These are phyloP conservation scores for Mimas tiliae DNA, from an alignment of 2,888 invertebrate species.

Conservation along the genomic window DNA sequence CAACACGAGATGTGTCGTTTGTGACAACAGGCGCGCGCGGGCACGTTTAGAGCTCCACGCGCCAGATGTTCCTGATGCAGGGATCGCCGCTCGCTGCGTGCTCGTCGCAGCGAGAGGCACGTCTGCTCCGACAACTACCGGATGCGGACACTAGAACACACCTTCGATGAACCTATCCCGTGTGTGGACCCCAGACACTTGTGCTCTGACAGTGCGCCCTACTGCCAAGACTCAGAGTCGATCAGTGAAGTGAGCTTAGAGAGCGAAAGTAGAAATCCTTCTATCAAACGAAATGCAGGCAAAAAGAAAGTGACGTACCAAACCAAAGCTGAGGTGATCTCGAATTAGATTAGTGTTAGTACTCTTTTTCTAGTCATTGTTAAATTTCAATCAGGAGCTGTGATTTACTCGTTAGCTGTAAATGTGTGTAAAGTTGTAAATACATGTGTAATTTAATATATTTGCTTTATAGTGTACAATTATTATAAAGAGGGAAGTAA, in stretches of 20 bases:
- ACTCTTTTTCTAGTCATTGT: slow-evolving; percentile 46
- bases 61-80: slow-evolving; percentile 76
- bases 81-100: slow-evolving; percentile 66
- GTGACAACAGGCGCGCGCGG: slow-evolving; percentile 86
- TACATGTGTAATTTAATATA: slow-evolving; percentile 37
- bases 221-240: slow-evolving; percentile 70
- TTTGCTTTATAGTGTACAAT: slow-evolving; percentile 30
- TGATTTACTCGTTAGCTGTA: slow-evolving; percentile 76
- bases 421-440: slow-evolving; percentile 48
- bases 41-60: slow-evolving; percentile 66
- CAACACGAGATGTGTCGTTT: slow-evolving; percentile 88
- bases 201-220: slow-evolving; percentile 55
- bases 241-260: slow-evolving; percentile 75
- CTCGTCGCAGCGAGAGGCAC: slow-evolving; percentile 59
- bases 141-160: slow-evolving; percentile 63
- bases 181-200: slow-evolving; percentile 61
- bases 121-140: slow-evolving; percentile 57
- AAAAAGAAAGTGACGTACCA: slow-evolving; percentile 76
- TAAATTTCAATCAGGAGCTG: slow-evolving; percentile 75
- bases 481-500: slow-evolving; percentile 53
- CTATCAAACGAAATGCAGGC: slow-evolving; percentile 58
- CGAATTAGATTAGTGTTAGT: slow-evolving; percentile 45
- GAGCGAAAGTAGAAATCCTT: slow-evolving; percentile 72
- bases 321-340: slow-evolving; percentile 71
- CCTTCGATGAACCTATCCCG: slow-evolving; percentile 67